These are phyloP conservation scores for Ellobius talpinus DNA, from an alignment of 2,113 vertebrate genomes.

Conservation along the genomic window DNA sequence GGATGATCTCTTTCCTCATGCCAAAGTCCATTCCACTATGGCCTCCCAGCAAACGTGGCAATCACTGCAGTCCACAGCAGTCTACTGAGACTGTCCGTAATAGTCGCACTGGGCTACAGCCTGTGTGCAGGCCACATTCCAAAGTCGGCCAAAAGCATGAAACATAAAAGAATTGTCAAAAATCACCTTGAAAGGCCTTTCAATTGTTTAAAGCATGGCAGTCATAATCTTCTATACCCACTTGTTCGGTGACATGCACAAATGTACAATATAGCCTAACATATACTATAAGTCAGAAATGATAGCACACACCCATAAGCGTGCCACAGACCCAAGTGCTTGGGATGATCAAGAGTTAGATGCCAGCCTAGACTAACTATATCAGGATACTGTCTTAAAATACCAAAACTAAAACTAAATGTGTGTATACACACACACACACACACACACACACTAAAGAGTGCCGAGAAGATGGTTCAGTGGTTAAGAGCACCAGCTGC, in stretches of 20 bases:
- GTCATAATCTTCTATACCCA: not conserved
- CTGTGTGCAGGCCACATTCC: not conserved
- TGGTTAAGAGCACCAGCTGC: not conserved
- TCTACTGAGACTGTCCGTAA: not conserved
- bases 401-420: not conserved
- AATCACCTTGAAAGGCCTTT: slow-evolving; percentile 12
- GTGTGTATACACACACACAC: not conserved
- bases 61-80: too few species aligned
- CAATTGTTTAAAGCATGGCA: not conserved
- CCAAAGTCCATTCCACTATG: not conserved
- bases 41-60: not conserved
- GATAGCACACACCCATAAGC: not conserved
- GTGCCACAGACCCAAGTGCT: not conserved
- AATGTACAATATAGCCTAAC: not conserved
- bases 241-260: not conserved
- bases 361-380: not conserved
- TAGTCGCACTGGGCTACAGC: not conserved
- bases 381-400: not conserved
- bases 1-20: not conserved
- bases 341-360: not conserved
- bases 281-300: not conserved
- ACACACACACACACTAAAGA: not conserved
- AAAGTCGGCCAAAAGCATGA: not conserved
- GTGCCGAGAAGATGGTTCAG: not conserved
- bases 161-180: slow-evolving; percentile 43